Evolutionary conservation across 1,140 invertebrate genomes (phyloP).

Genomic region (Drosophila orena): DNA sequence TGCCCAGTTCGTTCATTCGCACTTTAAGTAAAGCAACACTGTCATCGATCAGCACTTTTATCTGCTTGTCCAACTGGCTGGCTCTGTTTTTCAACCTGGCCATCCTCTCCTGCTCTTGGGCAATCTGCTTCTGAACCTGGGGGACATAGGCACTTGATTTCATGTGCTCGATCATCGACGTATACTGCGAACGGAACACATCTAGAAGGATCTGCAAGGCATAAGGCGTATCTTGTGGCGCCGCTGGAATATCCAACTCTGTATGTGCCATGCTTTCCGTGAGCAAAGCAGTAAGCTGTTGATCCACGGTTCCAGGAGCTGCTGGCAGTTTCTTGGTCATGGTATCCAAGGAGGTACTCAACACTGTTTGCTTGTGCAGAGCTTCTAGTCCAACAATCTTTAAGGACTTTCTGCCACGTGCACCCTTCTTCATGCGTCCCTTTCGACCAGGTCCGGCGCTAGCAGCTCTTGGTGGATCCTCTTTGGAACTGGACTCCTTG

Average conservation of each 20-base stretch:
- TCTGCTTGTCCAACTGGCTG: conserved; percentile 95
- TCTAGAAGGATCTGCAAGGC: conserved; percentile 94
- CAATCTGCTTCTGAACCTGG: conserved; percentile 91
- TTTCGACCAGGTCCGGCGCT: conserved; percentile 69
- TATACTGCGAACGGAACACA: conserved; percentile 92
- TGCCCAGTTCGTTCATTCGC: conserved; percentile 95
- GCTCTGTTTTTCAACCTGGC: conserved; percentile 91
- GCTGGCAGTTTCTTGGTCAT: conserved; percentile 90
- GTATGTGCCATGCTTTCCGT: conserved; percentile 89
- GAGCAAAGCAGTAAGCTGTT: conserved; percentile 92
- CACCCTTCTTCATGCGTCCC: conserved; percentile 75
- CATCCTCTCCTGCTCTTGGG: conserved; percentile 93
- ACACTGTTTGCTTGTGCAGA: conserved; percentile 94
- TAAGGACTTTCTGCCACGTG: conserved; percentile 66
- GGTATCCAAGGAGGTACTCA: conserved; percentile 89
- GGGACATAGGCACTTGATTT: conserved; percentile 90
- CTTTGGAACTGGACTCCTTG: conserved; percentile 71
- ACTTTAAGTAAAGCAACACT: conserved; percentile 95
- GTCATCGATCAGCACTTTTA: conserved; percentile 95
- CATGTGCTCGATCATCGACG: conserved; percentile 93
- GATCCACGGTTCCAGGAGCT: conserved; percentile 95
- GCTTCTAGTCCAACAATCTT: conserved; percentile 94
- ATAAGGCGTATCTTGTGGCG: conserved; percentile 92
- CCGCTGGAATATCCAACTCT: conserved; percentile 92
- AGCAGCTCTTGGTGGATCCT: conserved; percentile 50